Evolutionary conservation across 2,113 vertebrate species (phyloP).

Genomic region (Epinephelus moara): DNA sequence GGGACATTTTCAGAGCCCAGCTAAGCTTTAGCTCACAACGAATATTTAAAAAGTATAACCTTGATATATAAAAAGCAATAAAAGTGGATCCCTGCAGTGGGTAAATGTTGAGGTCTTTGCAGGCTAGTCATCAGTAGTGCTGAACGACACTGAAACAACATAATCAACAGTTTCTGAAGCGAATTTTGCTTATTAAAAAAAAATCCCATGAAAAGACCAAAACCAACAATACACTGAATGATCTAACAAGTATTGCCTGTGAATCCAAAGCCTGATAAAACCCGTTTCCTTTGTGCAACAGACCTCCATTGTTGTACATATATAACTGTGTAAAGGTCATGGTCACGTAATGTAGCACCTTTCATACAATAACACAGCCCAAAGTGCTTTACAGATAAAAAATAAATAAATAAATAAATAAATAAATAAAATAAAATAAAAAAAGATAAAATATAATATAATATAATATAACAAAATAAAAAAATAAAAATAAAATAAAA

Average conservation of each 20-base stretch:
- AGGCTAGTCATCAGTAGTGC: neutral
- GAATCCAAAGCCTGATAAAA: neutral
- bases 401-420: no score
- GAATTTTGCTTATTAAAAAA: neutral
- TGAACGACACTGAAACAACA: neutral
- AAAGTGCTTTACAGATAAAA: no score
- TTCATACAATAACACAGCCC: no score
- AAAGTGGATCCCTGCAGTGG: slow-evolving; percentile 34
- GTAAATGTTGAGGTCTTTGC: slow-evolving; percentile 5
- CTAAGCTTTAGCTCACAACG: slow-evolving; percentile 28
- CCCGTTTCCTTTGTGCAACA: neutral
- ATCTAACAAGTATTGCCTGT: neutral
- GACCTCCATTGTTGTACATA: neutral
- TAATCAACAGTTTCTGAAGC: neutral
- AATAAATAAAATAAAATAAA: no score
- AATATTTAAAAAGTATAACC: slow-evolving; percentile 40
- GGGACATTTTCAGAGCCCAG: slow-evolving; percentile 32
- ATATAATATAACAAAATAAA: no score
- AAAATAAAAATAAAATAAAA: no score
- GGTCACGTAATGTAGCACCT: no score
- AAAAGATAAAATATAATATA: no score
- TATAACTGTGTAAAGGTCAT: neutral
- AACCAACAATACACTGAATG: neutral
- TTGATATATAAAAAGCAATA: slow-evolving; percentile 57
- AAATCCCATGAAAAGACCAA: neutral